These are phyloP conservation scores for Dolichotis patagonum DNA, from an alignment of 2,113 vertebrate genomes.

Conservation along the genomic window DNA sequence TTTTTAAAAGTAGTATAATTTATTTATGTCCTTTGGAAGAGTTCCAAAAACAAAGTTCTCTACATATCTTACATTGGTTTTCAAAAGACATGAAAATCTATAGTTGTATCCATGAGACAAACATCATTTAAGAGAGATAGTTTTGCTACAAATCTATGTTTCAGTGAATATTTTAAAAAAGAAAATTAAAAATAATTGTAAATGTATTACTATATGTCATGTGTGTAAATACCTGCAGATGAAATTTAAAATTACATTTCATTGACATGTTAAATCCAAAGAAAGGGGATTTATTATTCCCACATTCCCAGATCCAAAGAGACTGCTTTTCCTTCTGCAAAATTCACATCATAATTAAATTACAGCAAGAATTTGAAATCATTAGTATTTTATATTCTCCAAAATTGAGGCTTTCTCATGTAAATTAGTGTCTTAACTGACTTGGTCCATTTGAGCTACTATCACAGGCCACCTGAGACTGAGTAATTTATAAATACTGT, in stretches of 20 bases:
- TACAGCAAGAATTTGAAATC: not conserved
- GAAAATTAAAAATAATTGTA: not conserved
- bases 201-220: not conserved
- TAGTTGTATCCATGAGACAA: not conserved
- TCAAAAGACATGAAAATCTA: not conserved
- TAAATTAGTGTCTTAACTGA: not conserved
- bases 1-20: not conserved
- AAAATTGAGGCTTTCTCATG: not conserved
- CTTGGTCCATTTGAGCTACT: not conserved
- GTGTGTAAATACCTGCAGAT: accelerated
- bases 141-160: not conserved
- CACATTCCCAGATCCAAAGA: not conserved
- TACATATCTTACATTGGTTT: not conserved
- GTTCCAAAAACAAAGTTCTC: not conserved
- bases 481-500: not conserved
- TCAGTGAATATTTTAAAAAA: not conserved
- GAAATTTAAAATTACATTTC: not conserved
- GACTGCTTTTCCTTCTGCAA: not conserved
- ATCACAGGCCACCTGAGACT: not conserved
- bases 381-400: not conserved
- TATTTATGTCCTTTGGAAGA: slow-evolving; percentile 7
- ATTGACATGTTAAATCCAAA: not conserved
- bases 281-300: not conserved
- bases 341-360: not conserved
- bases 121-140: not conserved